Evolutionary conservation across 2,113 vertebrate genomes (phyloP), one percentile per base, ranked within the genome.

Genomic region (Lates calcarifer): DNA sequence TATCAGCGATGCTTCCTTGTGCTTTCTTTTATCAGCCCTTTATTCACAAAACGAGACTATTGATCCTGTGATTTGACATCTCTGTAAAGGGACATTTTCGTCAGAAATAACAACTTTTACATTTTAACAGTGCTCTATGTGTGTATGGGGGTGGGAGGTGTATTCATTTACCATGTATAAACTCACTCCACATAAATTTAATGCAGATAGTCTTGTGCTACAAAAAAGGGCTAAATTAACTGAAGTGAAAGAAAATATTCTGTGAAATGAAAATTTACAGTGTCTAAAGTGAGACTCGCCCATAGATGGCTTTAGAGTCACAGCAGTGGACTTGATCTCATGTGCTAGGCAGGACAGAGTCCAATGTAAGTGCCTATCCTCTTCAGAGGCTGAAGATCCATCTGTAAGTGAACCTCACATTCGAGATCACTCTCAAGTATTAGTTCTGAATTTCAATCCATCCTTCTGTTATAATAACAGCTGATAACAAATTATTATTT

Each of bases 61-160:
- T 74, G 69, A 91, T 87, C 64, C 17, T 41, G 6, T 66, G 60
- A 70, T 84, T 81, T 81, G 45, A 70, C 75, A 28, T 90, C 75
- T 72, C 53, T 71, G 74, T 41, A 77, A 81, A 77, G 74, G 15
- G 68, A 64, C 26, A 74, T 65, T 67, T 66, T 73, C 4, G 79
- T 41, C 29, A 37, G 6, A 58, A 72, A 68, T 62, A 68, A 75
- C 8, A 58, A 9, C 28, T 28, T 75, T 74, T 29, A 73, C 51
- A 28, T 49, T 15, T 6, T 66, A 35, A 71, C 28, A 20, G 31
- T 35, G 26, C 33, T 45, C 13, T 70, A 7, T 73, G 20, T 24
- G 35, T 70, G 28, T n/a, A 6, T 15, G 56, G 18, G 28, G n/a
- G n/a, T n/a, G n/a, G 2, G 57, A 43, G 14, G 63, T 0, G 22